Base-by-base conservation (phyloP, 2,113 vertebrate species). In the Carlito syrichta region DNA sequence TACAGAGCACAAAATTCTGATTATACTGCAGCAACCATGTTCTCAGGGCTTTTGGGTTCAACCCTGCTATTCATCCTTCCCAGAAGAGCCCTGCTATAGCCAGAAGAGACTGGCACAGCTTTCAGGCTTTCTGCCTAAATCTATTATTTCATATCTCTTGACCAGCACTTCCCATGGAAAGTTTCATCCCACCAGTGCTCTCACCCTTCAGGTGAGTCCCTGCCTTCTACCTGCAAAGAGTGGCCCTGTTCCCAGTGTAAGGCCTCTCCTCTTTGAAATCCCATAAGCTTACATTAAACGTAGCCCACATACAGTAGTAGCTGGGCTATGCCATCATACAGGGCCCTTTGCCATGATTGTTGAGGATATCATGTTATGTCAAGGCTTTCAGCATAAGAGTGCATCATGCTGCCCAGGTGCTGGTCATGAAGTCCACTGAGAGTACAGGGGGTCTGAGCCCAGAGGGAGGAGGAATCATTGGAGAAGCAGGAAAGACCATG, bases 281-380 rank as follows among this genome's bases (percentile, higher is more conserved):
- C 48, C 50, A 56, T 79, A 86, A 23, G 52, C 60, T 95, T 79
- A 63, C 68, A 69, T 87, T 82, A 95, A 60, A 45, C 58, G 20
- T 38, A 76, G 22, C 77, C 48, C 48, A 40, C 13, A 22, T 32
- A 60, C 63, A 88, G 91, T 43, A 22, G 81, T 83, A 74, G 77
- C 78, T 95, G 74, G 78, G 45, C 84, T 95, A 89, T 95, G 95
- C 19, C 97, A 94, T 94, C 96, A 96, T 63, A 95, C 89, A 97
- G 91, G 60, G 83, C 56, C 78, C 45, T 93, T 74, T 92, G 90
- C 85, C 81, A 71, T 94, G 89, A 62, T 97, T 96, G 91, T 92
- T 96, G 91, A 52, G 81, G 54, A 71, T 73, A 86, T 81, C 91
- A 60, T 19, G 54, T n/a, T 90, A 71, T 92, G 88, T 96, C 88